Evolutionary conservation across 2,113 vertebrate genomes (phyloP).

Genomic region (Aegotheles bennettii): DNA sequence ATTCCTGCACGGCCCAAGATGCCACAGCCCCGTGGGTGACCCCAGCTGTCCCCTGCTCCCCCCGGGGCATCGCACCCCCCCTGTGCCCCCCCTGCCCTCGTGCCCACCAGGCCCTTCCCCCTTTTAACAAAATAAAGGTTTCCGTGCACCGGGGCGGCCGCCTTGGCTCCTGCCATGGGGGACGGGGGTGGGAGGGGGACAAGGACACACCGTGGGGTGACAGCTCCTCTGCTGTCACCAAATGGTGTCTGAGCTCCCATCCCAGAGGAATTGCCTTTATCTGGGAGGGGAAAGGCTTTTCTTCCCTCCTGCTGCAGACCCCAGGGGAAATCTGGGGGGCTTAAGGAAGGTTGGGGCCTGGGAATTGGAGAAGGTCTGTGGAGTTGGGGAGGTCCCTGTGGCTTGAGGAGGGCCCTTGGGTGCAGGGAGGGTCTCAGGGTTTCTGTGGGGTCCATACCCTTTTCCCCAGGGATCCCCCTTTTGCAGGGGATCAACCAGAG

Average conservation of each 20-base stretch:
- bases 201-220: accelerated
- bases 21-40: accelerated
- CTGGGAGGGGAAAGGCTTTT: accelerated
- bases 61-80: background rate
- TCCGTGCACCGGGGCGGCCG: accelerated
- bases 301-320: accelerated
- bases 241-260: accelerated
- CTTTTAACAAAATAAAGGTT: slow-evolving; percentile 9
- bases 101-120: background rate
- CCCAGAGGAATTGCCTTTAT: background rate
- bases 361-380: background rate
- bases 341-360: background rate
- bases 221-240: background rate
- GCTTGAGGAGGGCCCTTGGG: background rate
- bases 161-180: background rate
- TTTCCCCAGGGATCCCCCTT: background rate
- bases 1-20: background rate
- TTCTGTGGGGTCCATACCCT: background rate
- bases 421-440: background rate
- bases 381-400: background rate
- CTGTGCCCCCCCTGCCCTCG: background rate
- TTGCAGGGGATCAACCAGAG: background rate
- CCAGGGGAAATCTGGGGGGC: accelerated
- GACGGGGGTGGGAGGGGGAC: background rate
- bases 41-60: accelerated